A percentile compares a stretch with the other conserved stretches of the same genome.
These are phyloP conservation scores for Pteropus rufus DNA, from an alignment of 2,797 vertebrate species.

Conservation along the genomic window DNA sequence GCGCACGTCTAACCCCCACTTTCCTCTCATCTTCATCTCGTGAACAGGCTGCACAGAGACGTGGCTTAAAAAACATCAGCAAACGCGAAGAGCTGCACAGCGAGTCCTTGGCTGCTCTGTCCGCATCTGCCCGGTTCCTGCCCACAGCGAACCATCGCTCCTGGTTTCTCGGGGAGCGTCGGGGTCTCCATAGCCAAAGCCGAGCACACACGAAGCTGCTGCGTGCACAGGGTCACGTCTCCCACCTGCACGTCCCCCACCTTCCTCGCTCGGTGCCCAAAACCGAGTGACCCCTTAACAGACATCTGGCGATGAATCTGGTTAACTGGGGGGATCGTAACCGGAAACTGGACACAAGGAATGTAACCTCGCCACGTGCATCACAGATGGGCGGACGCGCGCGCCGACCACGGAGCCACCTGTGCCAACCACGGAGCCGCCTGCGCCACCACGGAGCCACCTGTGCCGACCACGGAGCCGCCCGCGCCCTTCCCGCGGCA, in stretches of 20 bases:
- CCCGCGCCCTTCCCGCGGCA: background rate
- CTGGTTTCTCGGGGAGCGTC: background rate
- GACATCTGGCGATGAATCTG: background rate
- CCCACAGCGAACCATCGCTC: background rate
- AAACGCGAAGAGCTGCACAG: background rate
- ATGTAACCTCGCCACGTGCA: background rate
- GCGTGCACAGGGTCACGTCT: background rate
- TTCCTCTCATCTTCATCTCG: background rate
- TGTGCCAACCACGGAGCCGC: no score
- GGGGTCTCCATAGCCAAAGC: background rate
- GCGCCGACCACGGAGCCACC: no score
- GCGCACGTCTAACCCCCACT: background rate
- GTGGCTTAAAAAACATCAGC: background rate
- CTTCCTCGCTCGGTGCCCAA: no score
- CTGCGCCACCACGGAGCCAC: no score
- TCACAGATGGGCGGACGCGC: fast-evolving
- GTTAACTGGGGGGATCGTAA: background rate
- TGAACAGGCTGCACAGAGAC: background rate
- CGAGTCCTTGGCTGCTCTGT: background rate
- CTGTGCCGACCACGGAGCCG: no score
- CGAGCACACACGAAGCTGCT: no score
- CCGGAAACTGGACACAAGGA: background rate
- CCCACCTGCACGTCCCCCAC: background rate
- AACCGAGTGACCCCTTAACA: background rate
- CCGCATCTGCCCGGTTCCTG: background rate